Evolutionary conservation across 2,113 vertebrate genomes (phyloP).

Genomic region (Notarius quadriscutis): DNA sequence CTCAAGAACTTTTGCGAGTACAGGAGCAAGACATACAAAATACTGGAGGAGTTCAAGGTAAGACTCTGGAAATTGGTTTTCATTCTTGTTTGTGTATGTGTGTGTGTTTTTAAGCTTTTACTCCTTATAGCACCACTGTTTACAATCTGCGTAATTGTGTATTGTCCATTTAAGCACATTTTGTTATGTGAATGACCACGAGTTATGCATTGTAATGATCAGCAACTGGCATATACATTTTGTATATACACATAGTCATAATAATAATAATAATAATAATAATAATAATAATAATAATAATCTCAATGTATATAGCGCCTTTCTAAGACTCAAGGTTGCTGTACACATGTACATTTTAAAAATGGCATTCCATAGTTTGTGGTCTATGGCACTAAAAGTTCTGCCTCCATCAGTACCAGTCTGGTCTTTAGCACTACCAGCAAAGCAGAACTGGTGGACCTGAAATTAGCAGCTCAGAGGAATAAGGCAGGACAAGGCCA

Average conservation of each 20-base stretch:
- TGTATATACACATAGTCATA: background rate
- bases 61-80: slow-evolving; percentile 50
- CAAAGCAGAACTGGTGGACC: background rate
- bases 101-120: background rate
- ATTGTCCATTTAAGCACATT: background rate
- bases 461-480: background rate
- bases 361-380: background rate
- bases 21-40: slow-evolving; percentile 94
- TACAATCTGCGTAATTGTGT: background rate
- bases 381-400: background rate
- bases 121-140: background rate
- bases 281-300: background rate
- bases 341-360: background rate
- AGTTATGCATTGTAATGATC: background rate
- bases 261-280: too few relatives aligned
- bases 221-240: background rate
- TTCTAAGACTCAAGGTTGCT: background rate
- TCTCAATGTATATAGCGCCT: background rate
- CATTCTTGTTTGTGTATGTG: background rate
- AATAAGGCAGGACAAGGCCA: background rate
- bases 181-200: background rate
- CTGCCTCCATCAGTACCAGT: background rate
- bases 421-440: background rate
- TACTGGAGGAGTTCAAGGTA: slow-evolving; percentile 99
- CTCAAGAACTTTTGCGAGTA: slow-evolving; percentile 99